phyloP scores from a whole-genome alignment of 2,888 invertebrate genomes.

The Embidobia sp. region DNA sequence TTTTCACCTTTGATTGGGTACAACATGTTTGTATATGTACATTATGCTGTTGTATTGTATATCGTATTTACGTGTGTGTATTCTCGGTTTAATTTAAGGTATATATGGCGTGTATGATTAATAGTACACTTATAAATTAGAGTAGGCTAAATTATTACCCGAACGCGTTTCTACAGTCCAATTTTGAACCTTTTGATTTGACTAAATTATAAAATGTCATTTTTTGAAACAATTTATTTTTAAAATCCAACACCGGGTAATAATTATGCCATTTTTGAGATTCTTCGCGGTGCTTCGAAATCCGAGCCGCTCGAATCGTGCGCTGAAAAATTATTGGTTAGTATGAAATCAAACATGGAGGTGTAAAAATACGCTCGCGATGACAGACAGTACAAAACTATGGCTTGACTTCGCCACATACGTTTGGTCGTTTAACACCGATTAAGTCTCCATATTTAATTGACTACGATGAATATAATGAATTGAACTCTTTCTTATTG shows the following conservation, averaged over 20 bases:
- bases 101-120: slow-evolving; percentile 65
- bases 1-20: slow-evolving; percentile 68
- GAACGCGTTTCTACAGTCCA: background rate
- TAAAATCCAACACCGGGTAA: slow-evolving; percentile 20
- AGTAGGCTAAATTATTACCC: slow-evolving; percentile 23
- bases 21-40: slow-evolving; percentile 79
- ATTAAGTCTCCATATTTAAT: slow-evolving; percentile 60
- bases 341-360: slow-evolving; percentile 58
- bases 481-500: slow-evolving; percentile 10
- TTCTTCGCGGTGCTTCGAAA: slow-evolving; percentile 16
- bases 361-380: background rate
- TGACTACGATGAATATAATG: slow-evolving; percentile 40
- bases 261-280: slow-evolving; percentile 24
- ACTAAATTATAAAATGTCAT: background rate
- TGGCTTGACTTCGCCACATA: slow-evolving; percentile 3
- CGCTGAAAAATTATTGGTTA: slow-evolving; percentile 39
- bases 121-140: slow-evolving; percentile 51
- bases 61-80: slow-evolving; percentile 80
- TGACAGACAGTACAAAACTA: slow-evolving; percentile 11
- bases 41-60: slow-evolving; percentile 78
- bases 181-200: too few relatives aligned
- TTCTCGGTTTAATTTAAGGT: slow-evolving; percentile 74
- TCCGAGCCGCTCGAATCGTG: slow-evolving; percentile 12
- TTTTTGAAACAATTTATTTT: too few relatives aligned
- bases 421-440: slow-evolving; percentile 17